A percentile compares a stretch with the other conserved stretches of the same genome.
phyloP scores from a whole-genome alignment of 2,888 invertebrate genomes.

The Coenonympha glycerion region DNA sequence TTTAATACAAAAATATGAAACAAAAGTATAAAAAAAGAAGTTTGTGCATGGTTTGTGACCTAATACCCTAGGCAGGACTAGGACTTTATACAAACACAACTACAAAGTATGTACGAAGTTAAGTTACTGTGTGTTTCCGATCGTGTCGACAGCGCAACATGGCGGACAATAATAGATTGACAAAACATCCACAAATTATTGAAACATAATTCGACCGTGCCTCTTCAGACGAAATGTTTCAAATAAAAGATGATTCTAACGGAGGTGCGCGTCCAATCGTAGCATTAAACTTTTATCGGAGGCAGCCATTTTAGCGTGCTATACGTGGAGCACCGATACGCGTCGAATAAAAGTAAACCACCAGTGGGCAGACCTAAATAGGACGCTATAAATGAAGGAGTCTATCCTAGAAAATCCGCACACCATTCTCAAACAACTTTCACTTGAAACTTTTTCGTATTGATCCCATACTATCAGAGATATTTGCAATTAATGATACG shows the following conservation, averaged over 20 bases:
- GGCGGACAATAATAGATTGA: conserved; percentile 31
- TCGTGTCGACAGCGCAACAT: conserved; percentile 31
- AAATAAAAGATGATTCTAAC: conserved; percentile 39
- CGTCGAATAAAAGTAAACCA: conserved; percentile 56
- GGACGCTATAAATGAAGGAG: conserved; percentile 44
- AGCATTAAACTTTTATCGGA: conserved; percentile 25
- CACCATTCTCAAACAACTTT: conserved; percentile 63
- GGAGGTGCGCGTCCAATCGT: conserved; percentile 38
- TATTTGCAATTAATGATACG: conserved; percentile 58
- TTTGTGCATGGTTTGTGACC: conserved; percentile 6
- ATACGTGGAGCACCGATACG: conserved; percentile 44
- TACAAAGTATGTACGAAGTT: no score
- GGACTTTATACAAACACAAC: no score
- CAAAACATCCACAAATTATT: conserved; percentile 27
- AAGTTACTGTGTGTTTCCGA: conserved; percentile 31
- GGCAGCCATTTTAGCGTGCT: conserved; percentile 37
- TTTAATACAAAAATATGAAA: neutral
- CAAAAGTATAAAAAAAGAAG: neutral
- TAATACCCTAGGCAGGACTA: no score
- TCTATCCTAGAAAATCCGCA: conserved; percentile 56
- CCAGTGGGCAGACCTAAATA: conserved; percentile 41
- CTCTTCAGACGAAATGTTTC: conserved; percentile 37
- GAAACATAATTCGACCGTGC: conserved; percentile 25
- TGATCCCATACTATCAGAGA: conserved; percentile 66
- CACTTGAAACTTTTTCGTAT: conserved; percentile 59